Percentiles rank a stretch among this genome's conserved stretches.
phyloP scores from a whole-genome alignment of 2,113 vertebrate genomes.

The Pipra filicauda region DNA sequence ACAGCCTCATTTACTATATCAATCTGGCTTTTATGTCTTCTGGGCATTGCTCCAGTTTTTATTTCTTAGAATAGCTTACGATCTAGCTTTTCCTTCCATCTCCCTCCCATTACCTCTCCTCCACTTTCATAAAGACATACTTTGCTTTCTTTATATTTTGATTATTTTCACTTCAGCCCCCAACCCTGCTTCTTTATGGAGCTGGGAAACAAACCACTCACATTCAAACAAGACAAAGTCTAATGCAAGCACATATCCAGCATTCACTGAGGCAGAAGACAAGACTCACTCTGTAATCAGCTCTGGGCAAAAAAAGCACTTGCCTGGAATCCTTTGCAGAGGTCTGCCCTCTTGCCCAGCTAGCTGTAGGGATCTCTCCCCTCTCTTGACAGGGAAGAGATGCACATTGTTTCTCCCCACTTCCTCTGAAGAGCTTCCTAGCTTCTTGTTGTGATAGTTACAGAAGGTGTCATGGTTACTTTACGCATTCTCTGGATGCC shows the following conservation, averaged over 20 bases:
- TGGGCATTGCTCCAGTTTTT: neutral
- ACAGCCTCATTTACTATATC: neutral
- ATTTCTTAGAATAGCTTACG: neutral
- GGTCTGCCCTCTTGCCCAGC: neutral
- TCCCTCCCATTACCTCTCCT: neutral
- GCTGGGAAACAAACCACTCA: neutral
- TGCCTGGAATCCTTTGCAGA: neutral
- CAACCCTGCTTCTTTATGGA: neutral
- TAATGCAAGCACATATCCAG: neutral
- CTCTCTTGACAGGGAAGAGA: neutral
- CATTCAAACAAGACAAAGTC: neutral
- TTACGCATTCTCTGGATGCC: neutral
- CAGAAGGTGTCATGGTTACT: neutral
- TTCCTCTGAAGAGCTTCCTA: neutral
- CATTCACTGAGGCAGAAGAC: neutral
- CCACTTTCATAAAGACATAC: neutral
- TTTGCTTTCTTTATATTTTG: neutral
- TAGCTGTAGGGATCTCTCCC: neutral
- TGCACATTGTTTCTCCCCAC: neutral
- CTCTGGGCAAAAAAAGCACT: neutral
- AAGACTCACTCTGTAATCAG: neutral
- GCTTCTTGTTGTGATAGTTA: neutral
- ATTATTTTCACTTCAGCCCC: neutral
- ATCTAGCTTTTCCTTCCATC: neutral
- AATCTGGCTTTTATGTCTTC: neutral